Percentiles rank a stretch among this genome's conserved stretches.
Conservation (phyloP, 1,140 invertebrate species). For the Drosophila ercepeae region DNA sequence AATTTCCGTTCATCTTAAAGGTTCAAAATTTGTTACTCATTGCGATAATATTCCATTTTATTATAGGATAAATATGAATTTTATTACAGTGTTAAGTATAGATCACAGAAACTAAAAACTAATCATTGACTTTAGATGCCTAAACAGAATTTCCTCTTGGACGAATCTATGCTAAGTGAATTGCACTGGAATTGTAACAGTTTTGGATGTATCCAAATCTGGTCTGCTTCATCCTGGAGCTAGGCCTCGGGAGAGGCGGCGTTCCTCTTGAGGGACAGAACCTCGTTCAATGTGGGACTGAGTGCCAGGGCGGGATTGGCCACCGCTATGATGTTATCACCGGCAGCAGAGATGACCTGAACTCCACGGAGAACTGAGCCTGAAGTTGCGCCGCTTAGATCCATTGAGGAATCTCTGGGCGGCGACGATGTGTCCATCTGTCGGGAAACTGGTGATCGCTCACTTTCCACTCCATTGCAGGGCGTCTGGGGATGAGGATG, state of each 20-base stretch:
- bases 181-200: conserved; percentile 54
- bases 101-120: conserved; percentile 67
- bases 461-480: conserved; percentile 75
- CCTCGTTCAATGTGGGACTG: conserved; percentile 78
- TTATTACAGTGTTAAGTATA: conserved; percentile 61
- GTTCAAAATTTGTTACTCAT: no score
- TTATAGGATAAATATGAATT: conserved; percentile 34
- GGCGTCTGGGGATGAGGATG: conserved; percentile 30
- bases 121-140: conserved; percentile 22
- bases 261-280: conserved; percentile 68
- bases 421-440: conserved; percentile 26
- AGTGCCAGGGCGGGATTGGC: conserved; percentile 91
- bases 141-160: conserved; percentile 7
- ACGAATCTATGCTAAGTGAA: conserved; percentile 43
- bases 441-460: conserved; percentile 47
- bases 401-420: conserved; percentile 49
- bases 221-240: conserved; percentile 10
- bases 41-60: no score
- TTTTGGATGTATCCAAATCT: conserved; percentile 20
- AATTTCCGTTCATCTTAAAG: no score
- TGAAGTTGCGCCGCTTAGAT: conserved; percentile 43
- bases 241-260: conserved; percentile 69
- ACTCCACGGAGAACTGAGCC: conserved; percentile 85
- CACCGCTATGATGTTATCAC: conserved; percentile 94
- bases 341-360: conserved; percentile 91